phyloP scores from a whole-genome alignment of 2,888 invertebrate genomes.

The Amphipoea oculea region DNA sequence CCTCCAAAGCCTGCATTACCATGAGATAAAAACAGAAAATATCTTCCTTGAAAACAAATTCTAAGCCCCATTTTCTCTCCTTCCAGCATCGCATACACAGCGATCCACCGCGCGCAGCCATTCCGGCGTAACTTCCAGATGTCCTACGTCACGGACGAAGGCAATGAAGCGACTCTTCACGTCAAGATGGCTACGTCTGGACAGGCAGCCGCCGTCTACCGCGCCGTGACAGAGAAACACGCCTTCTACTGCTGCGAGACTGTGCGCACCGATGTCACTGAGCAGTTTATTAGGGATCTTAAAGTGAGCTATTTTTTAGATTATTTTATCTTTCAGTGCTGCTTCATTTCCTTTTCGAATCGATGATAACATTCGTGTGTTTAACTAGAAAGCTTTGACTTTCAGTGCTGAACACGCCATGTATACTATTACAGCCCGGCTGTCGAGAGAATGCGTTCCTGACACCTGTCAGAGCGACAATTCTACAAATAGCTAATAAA shows the following conservation, averaged over 20 bases:
- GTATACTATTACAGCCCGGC: background rate
- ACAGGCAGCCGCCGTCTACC: constrained; percentile 95
- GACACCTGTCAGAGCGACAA: background rate
- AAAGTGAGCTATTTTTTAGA: constrained; percentile 88
- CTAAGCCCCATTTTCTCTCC: background rate
- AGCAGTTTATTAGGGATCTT: constrained; percentile 96
- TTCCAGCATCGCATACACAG: constrained; percentile 94
- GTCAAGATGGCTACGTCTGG: constrained; percentile 95
- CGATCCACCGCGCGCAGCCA: constrained; percentile 95
- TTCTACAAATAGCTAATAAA: background rate
- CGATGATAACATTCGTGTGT: background rate
- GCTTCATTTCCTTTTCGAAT: background rate
- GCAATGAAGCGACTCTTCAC: constrained; percentile 93
- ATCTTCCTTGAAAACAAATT: background rate
- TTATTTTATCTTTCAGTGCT: background rate
- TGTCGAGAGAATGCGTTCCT: background rate
- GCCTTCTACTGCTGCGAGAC: constrained; percentile 98
- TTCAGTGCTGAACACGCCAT: background rate
- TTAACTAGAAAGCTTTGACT: background rate
- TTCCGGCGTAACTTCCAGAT: constrained; percentile 94
- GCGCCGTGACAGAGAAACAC: constrained; percentile 97
- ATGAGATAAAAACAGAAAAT: background rate
- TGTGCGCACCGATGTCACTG: constrained; percentile 96
- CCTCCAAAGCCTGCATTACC: background rate
- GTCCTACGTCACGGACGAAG: constrained; percentile 93